phyloP scores from a whole-genome alignment of 1,140 invertebrate species.

The Palaemon carinicauda region DNA sequence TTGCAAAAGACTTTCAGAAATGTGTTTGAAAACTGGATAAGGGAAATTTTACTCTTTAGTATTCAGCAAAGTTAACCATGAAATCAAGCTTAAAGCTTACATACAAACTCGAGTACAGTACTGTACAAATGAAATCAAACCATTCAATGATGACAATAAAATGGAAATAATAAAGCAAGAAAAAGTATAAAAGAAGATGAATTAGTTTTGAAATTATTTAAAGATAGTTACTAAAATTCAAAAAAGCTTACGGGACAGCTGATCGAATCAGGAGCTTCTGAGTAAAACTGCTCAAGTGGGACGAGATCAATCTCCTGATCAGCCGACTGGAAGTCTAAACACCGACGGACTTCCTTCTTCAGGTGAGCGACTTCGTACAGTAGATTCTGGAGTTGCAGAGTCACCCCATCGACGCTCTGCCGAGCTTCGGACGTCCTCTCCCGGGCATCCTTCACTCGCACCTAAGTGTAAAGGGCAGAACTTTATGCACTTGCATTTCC shows the following conservation, averaged over 20 bases:
- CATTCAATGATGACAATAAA: too few relatives aligned
- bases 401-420: conserved; percentile 85
- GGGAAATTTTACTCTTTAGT: too few relatives aligned
- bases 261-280: conserved; percentile 78
- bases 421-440: conserved; percentile 72
- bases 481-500: not conserved
- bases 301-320: conserved; percentile 93
- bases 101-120: too few relatives aligned
- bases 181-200: not conserved
- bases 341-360: conserved; percentile 92
- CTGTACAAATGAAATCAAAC: too few relatives aligned
- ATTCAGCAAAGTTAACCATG: too few relatives aligned
- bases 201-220: too few relatives aligned
- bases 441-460: conserved; percentile 52
- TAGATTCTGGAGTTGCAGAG: conserved; percentile 93
- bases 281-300: conserved; percentile 83
- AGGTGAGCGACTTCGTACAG: conserved; percentile 93
- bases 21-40: too few relatives aligned
- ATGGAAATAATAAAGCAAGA: too few relatives aligned
- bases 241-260: conserved; percentile 72
- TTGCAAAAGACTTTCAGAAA: too few relatives aligned
- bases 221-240: conserved; percentile 22
- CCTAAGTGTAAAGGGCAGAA: not conserved
- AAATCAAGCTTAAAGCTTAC: too few relatives aligned
- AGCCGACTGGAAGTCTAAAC: conserved; percentile 91